phyloP scores from a whole-genome alignment of 92 coral and sea anemone genomes.

The Muricea muricata region DNA sequence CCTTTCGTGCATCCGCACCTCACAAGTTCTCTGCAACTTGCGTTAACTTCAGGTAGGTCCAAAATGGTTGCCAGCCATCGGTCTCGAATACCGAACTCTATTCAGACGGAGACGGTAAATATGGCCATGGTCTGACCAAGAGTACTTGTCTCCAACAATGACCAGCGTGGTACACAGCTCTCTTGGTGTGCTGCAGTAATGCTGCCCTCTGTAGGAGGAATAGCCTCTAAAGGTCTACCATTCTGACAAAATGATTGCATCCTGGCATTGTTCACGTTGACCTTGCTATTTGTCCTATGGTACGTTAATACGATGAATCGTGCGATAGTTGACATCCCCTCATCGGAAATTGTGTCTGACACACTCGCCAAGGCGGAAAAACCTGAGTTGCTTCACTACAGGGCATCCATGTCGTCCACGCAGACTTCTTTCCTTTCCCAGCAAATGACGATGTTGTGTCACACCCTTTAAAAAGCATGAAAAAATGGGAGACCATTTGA shows the following conservation, averaged over 20 bases:
- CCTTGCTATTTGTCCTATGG: constrained; percentile 38
- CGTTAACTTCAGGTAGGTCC: constrained; percentile 27
- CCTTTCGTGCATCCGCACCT: constrained; percentile 43
- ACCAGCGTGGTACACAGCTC: constrained; percentile 61
- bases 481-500: constrained; percentile 58
- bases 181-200: constrained; percentile 54
- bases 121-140: not conserved
- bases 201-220: constrained; percentile 55
- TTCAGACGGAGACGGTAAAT: constrained; percentile 52
- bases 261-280: constrained; percentile 36
- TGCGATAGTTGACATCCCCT: not conserved
- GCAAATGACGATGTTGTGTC: constrained; percentile 67
- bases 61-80: constrained; percentile 25
- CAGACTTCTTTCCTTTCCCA: constrained; percentile 62
- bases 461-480: constrained; percentile 75
- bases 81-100: constrained; percentile 58
- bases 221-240: constrained; percentile 26
- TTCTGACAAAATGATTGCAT: constrained; percentile 47
- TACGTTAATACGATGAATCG: constrained; percentile 47
- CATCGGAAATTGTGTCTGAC: constrained; percentile 18
- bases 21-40: constrained; percentile 14
- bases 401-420: constrained; percentile 48
- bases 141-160: constrained; percentile 64
- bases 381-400: constrained; percentile 49
- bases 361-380: not conserved